A percentile compares a stretch with the other conserved stretches of the same genome.
Evolutionary conservation across 1,140 invertebrate genomes (phyloP).

Genomic region (Druon quercuslanigerum): DNA sequence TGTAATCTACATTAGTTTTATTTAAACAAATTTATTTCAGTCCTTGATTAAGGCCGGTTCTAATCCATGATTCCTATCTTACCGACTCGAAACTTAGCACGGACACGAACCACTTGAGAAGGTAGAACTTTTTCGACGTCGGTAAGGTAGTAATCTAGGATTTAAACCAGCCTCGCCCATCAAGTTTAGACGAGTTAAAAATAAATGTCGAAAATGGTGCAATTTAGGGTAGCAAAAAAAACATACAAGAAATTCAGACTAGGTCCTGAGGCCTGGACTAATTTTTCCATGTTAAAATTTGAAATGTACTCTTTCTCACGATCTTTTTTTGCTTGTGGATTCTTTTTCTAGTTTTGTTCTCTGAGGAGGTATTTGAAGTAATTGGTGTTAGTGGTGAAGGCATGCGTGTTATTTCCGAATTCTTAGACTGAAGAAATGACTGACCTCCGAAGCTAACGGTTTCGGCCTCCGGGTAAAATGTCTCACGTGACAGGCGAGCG

Average conservation of each 20-base stretch:
- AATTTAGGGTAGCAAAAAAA: not conserved
- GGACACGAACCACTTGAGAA: too few relatives aligned
- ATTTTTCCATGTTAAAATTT: not conserved
- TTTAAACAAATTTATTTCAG: too few relatives aligned
- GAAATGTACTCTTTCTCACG: not conserved
- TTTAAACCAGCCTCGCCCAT: too few relatives aligned
- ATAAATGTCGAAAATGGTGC: too few relatives aligned
- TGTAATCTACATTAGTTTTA: too few relatives aligned
- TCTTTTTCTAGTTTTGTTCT: slow-evolving; percentile 21
- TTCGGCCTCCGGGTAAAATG: slow-evolving; percentile 48
- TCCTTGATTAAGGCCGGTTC: too few relatives aligned
- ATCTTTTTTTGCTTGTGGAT: slow-evolving; percentile 8
- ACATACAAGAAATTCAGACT: not conserved
- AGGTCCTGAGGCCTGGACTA: not conserved
- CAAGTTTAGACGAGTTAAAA: too few relatives aligned
- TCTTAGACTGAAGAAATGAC: slow-evolving; percentile 35
- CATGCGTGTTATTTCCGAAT: slow-evolving; percentile 31
- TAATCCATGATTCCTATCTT: too few relatives aligned
- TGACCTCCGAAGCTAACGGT: slow-evolving; percentile 66
- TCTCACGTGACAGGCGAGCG: slow-evolving; percentile 36
- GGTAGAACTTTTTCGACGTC: too few relatives aligned
- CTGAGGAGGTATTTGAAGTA: slow-evolving; percentile 1
- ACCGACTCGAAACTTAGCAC: too few relatives aligned
- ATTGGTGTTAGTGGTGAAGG: not conserved
- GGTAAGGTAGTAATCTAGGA: too few relatives aligned